Evolutionary conservation across 2,888 invertebrate species (phyloP), one percentile per base, ranked within the genome.

Genomic region (Thalpophila matura): DNA sequence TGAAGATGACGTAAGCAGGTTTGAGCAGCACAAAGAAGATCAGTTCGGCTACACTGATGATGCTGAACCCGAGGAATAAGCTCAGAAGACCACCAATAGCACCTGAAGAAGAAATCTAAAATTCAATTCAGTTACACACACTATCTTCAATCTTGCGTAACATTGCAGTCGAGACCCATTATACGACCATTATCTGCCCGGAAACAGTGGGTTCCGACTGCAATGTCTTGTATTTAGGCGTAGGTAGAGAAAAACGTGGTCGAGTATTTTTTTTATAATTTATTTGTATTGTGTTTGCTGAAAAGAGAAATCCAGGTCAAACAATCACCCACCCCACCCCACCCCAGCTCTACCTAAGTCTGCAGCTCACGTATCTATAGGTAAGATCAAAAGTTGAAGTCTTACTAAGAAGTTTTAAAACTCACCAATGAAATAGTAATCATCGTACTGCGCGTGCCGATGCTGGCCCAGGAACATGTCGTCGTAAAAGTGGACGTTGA

Each of bases 11-110:
- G 40, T 89, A 89, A 10, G 83, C 63, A 0, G 95, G 95, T 42
- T 90, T 89, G 1, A 95, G 77, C 0, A 94, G 57, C 1, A 93
- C 89, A 59, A 94, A 95, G 79, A 90, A 95, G 0, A 94, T 71
- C 1, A 95, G 69, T 66, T 95, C 95, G 0, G 94, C 93, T 0
- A 94, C 89, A 55, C 94, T 95, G 75, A 95, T 94, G 73, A 94
- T 92, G 75, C 95, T 95, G 83, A 95, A 95, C 1, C 95, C 95
- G 1, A 95, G 86, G 73, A 95, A 95, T 9, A 95, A 78, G 64
- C 95, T 94, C n/a, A 95, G 86, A 0, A 95, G 86, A 31, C 95
- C 95, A 1, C 95, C 95, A 5, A 93, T 91, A 0, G 95, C 93
- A 77, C 94, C 95, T 95, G 80, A 0, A 78, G 77, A 42, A 50